A percentile compares a stretch with the other conserved stretches of the same genome.
Conservation (phyloP, 2,113 vertebrate species). For the Epinephelus cyanopodus region DNA sequence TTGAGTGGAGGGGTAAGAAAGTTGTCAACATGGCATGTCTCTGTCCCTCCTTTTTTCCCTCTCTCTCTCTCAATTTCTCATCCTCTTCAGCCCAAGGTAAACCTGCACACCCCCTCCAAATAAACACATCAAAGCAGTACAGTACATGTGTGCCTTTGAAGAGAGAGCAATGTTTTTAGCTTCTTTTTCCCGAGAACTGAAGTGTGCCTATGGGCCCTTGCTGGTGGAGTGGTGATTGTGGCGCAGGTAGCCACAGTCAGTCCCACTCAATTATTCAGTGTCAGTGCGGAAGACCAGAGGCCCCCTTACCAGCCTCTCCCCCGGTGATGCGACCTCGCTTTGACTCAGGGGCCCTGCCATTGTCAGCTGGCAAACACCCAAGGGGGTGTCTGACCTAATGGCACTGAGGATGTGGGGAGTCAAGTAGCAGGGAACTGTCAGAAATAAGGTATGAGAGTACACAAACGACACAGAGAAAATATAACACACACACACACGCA, state of each 20-base stretch:
- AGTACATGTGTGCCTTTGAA: conserved; percentile 57
- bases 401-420: conserved; percentile 37
- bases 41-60: conserved; percentile 7
- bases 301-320: conserved; percentile 21
- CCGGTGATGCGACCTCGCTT: conserved; percentile 47
- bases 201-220: conserved; percentile 48
- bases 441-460: conserved; percentile 27
- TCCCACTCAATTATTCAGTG: conserved; percentile 68
- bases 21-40: conserved; percentile 59
- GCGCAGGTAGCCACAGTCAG: conserved; percentile 40
- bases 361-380: conserved; percentile 44
- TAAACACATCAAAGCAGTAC: conserved; percentile 66
- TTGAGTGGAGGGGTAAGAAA: conserved; percentile 58
- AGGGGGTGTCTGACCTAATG: conserved; percentile 38
- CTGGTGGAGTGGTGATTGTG: conserved; percentile 31
- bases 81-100: conserved; percentile 48
- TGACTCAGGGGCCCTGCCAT: conserved; percentile 33
- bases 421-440: conserved; percentile 51
- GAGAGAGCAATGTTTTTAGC: conserved; percentile 10
- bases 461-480: not conserved
- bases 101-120: conserved; percentile 11
- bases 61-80: conserved; percentile 13
- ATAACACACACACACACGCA: not conserved
- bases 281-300: conserved; percentile 15
- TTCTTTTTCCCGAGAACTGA: conserved; percentile 25